phyloP scores from a whole-genome alignment of 2,797 vertebrate genomes.

The Ptychadena robeensis region DNA sequence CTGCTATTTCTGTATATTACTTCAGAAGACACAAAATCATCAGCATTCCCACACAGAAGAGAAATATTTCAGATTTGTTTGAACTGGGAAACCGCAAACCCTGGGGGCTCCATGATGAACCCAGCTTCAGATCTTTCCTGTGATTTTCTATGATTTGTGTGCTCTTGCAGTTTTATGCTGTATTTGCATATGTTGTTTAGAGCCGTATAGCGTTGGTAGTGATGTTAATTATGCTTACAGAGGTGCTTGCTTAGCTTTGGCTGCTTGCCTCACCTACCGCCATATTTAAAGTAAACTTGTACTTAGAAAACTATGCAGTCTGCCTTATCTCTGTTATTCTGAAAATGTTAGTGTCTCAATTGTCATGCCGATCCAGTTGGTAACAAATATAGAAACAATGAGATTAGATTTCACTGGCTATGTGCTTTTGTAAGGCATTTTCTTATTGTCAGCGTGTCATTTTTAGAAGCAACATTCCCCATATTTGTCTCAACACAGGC shows the following conservation, averaged over 20 bases:
- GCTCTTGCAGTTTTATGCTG: not conserved
- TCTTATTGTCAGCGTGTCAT: no score
- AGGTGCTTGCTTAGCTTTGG: not conserved
- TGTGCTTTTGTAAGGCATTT: no score
- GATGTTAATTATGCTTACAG: not conserved
- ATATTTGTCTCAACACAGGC: no score
- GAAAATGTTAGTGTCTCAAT: no score
- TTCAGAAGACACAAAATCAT: not conserved
- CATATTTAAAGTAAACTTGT: no score
- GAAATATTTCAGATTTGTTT: not conserved
- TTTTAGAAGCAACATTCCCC: no score
- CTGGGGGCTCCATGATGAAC: not conserved
- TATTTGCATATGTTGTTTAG: not conserved
- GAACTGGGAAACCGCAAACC: not conserved
- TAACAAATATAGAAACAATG: no score
- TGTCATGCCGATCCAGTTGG: no score
- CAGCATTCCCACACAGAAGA: not conserved
- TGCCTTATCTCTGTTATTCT: no score
- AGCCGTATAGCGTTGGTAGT: not conserved
- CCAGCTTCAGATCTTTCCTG: not conserved
- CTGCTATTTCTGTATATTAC: not conserved
- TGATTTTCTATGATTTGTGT: not conserved
- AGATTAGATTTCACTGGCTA: no score
- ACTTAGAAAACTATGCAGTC: no score
- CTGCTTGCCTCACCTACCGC: not conserved